Percentiles rank a stretch among this genome's conserved stretches.
These are phyloP conservation scores for Notiomystis cincta DNA, from an alignment of 2,113 vertebrate species.

Conservation along the genomic window DNA sequence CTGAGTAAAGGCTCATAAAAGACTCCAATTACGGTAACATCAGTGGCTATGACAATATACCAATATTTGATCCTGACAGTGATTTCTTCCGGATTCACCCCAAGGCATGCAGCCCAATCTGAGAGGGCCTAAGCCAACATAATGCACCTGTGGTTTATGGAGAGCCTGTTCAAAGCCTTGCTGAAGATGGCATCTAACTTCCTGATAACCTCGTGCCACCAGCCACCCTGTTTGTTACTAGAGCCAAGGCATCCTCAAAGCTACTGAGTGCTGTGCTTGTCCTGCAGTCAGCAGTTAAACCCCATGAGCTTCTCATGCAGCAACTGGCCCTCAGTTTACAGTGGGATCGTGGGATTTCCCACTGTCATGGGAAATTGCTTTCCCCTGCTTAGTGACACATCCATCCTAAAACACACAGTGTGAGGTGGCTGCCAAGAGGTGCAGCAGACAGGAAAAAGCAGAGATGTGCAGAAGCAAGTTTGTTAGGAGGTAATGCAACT, in stretches of 20 bases:
- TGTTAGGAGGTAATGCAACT: not conserved
- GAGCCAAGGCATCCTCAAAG: not conserved
- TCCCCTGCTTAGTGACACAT: not conserved
- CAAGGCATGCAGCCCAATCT: constrained; percentile 6
- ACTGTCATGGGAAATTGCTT: not conserved
- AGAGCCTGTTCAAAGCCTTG: not conserved
- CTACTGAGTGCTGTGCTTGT: not conserved
- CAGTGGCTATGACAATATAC: constrained; percentile 37
- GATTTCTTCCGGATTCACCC: constrained; percentile 41
- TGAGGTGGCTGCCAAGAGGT: not conserved
- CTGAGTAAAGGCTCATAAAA: constrained; percentile 72
- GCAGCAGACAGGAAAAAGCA: not conserved
- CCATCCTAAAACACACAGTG: not conserved
- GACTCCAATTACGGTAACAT: constrained; percentile 41
- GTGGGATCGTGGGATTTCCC: not conserved
- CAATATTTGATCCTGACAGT: constrained; percentile 23
- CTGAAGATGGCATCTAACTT: not conserved
- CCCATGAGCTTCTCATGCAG: not conserved
- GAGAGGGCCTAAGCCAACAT: not conserved
- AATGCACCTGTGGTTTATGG: constrained; percentile 6
- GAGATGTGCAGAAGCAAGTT: not conserved
- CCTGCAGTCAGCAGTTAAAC: not conserved
- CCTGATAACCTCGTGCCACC: not conserved
- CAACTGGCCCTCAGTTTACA: not conserved
- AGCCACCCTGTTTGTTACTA: not conserved